Evolutionary conservation across 2,113 vertebrate species (phyloP), one percentile per base, ranked within the genome.

Genomic region (Chascanopsetta lugubris): DNA sequence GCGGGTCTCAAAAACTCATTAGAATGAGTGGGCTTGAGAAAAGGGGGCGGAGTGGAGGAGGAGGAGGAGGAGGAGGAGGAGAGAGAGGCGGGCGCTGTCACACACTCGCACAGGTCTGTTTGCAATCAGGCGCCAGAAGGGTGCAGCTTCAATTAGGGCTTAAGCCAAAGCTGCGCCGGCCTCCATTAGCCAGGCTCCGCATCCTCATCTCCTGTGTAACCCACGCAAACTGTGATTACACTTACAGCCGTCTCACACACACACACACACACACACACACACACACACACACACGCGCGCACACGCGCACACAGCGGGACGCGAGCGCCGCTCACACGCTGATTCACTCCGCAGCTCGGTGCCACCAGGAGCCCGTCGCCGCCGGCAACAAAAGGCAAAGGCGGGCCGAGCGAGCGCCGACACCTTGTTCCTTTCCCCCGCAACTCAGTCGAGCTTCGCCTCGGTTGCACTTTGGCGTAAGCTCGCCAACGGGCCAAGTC

Each of bases 21-120:
- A 82, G 58, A 55, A 29, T 11, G 59, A 55, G 64, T 77, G 68
- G 54, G 51, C 29, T 61, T 12, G 61, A 69, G 38, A 7, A 2
- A 36, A 21, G 54, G 45, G 57, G 8, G 36, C 21, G 6, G 54
- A 36, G 30, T 38, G 42, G 51, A 47, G 20, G 11, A 40, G 62
- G 54, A 63, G 18, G 50, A 49, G 6, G 18, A 42, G 20, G 11
- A 53, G 7, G 13, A n/a, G n/a, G n/a, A 25, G 9, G 21, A 15
- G 36, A 34, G 27, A 32, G 48, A 24, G n/a, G 40, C 26, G 11
- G 53, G 27, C 21, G 51, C 65, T 54, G 68, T 75, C 77, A 62
- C 48, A 80, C 69, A 67, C 72, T 74, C 73, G 87, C 86, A 77
- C 84, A 69, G 69, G 67, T 87, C 83, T 90, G 86, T 83, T 86